phyloP scores from a whole-genome alignment of 2,888 invertebrate species.

The Coleophora flavipennella region DNA sequence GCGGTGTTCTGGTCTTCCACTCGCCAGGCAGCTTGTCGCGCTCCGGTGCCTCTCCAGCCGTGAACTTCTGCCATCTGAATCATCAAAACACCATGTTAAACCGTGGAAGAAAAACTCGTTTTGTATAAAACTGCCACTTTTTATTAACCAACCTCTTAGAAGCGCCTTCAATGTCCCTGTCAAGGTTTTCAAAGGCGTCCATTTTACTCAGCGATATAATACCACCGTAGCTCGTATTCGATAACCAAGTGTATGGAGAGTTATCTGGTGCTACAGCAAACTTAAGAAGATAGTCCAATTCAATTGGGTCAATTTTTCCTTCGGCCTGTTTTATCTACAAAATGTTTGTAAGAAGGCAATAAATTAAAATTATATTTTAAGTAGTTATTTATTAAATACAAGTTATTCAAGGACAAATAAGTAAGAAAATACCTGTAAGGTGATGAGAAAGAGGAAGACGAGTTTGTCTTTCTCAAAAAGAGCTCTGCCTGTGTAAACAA shows the following conservation, averaged over 20 bases:
- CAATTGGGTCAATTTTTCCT: slow-evolving; percentile 79
- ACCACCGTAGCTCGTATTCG: slow-evolving; percentile 85
- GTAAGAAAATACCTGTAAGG: slow-evolving; percentile 87
- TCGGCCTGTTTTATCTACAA: slow-evolving; percentile 54
- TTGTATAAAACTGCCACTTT: too few species aligned
- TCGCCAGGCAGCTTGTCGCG: slow-evolving; percentile 95
- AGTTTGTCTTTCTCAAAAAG: slow-evolving; percentile 94
- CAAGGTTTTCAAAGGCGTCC: slow-evolving; percentile 86
- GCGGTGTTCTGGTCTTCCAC: slow-evolving; percentile 91
- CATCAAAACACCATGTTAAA: too few species aligned
- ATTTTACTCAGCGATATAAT: slow-evolving; percentile 82
- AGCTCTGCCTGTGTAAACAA: slow-evolving; percentile 90
- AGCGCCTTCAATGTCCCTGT: slow-evolving; percentile 93
- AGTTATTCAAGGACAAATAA: too few species aligned
- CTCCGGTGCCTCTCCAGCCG: slow-evolving; percentile 93
- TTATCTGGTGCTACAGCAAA: slow-evolving; percentile 83
- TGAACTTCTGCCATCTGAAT: slow-evolving; percentile 89
- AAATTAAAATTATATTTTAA: too few species aligned
- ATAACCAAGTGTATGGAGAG: slow-evolving; percentile 88
- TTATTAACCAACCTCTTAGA: too few species aligned
- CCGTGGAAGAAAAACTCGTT: too few species aligned
- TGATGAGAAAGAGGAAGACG: slow-evolving; percentile 90
- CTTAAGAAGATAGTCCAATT: slow-evolving; percentile 89
- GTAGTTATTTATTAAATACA: too few species aligned
- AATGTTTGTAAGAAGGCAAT: too few species aligned